phyloP scores from a whole-genome alignment of 2,888 invertebrate species.

The Watsonalla cultraria region DNA sequence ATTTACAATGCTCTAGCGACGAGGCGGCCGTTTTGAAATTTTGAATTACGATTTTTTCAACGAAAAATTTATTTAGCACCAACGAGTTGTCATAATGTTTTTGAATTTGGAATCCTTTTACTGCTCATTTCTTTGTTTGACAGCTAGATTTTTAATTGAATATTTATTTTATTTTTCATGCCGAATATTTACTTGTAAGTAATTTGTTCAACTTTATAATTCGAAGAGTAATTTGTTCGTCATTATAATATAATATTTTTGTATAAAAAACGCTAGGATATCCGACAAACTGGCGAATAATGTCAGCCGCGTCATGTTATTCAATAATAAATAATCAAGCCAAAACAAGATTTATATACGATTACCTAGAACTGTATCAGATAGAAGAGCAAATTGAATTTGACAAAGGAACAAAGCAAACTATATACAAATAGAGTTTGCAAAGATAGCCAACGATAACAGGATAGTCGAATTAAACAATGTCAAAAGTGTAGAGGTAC shows the following conservation, averaged over 20 bases:
- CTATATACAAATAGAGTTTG: slow-evolving; percentile 2
- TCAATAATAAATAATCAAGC: slow-evolving; percentile 7
- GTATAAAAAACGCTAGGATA: neutral
- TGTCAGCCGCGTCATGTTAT: slow-evolving; percentile 14
- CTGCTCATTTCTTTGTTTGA: too few species aligned
- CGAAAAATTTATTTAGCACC: too few species aligned
- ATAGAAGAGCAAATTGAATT: slow-evolving; percentile 10
- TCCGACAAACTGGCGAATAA: slow-evolving; percentile 14
- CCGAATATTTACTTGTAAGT: too few species aligned
- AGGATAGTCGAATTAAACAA: slow-evolving; percentile 25
- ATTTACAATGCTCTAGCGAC: slow-evolving; percentile 1
- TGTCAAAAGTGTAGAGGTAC: slow-evolving; percentile 16
- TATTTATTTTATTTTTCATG: too few species aligned
- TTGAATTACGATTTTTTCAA: neutral
- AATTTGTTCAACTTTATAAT: too few species aligned
- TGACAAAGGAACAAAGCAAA: slow-evolving; percentile 26
- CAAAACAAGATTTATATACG: slow-evolving; percentile 9
- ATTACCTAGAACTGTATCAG: slow-evolving; percentile 13
- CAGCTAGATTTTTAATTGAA: too few species aligned
- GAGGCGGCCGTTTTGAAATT: slow-evolving; percentile 3
- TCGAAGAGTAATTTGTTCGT: too few species aligned
- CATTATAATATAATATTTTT: slow-evolving; percentile 2
- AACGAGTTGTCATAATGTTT: too few species aligned
- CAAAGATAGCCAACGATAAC: slow-evolving; percentile 5
- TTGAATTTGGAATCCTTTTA: too few species aligned